A percentile compares a stretch with the other conserved stretches of the same genome.
Conservation (phyloP, 1,140 invertebrate genomes). For the Drosophila grimshawi region DNA sequence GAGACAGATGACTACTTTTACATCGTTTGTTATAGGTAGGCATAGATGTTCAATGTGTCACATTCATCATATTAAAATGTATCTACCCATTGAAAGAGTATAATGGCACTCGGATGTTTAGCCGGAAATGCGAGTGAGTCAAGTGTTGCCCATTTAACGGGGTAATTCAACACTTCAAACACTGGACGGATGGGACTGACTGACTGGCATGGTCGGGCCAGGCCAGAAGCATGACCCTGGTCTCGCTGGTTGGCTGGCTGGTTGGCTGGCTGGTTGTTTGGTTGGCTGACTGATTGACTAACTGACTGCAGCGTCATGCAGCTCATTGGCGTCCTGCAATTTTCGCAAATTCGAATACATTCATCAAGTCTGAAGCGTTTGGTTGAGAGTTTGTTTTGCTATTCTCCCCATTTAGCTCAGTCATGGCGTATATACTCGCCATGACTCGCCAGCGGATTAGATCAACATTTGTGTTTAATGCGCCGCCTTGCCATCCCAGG, state of each 20-base stretch:
- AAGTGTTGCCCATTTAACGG: conserved; percentile 45
- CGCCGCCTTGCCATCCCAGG: conserved; percentile 27
- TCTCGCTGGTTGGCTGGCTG: not conserved
- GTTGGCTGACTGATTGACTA: conserved; percentile 38
- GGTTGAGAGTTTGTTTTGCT: conserved; percentile 63
- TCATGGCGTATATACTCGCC: conserved; percentile 66
- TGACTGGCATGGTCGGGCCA: not conserved
- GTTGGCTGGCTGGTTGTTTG: conserved; percentile 32
- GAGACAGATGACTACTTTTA: too few species aligned
- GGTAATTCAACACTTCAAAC: conserved; percentile 48
- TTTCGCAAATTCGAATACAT: conserved; percentile 46
- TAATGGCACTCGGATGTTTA: conserved; percentile 1
- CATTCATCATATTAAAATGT: not conserved
- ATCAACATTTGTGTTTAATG: conserved; percentile 72
- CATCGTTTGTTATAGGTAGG: not conserved
- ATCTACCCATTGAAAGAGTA: not conserved
- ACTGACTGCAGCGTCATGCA: conserved; percentile 54
- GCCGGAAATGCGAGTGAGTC: conserved; percentile 26
- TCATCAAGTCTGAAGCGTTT: conserved; percentile 48
- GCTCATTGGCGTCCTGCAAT: conserved; percentile 52
- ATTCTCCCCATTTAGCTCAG: conserved; percentile 65
- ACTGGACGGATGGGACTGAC: conserved; percentile 13
- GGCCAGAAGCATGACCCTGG: conserved; percentile 1
- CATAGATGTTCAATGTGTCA: not conserved
- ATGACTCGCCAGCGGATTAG: conserved; percentile 68